Conservation (phyloP, 2,113 vertebrate species). For the Uropsilus gracilis region DNA sequence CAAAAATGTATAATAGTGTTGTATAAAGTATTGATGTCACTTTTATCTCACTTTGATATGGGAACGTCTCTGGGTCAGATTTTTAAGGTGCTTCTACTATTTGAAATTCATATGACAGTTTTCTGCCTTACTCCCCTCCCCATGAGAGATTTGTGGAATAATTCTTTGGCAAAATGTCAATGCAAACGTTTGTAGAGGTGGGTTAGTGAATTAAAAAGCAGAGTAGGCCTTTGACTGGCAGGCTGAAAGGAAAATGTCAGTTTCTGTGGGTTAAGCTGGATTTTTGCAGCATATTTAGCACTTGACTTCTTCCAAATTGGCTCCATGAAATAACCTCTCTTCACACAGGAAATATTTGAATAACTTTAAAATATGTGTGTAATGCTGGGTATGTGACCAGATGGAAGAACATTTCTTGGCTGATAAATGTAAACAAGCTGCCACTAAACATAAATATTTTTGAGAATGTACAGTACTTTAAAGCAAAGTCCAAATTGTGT, state of each 20-base stretch:
- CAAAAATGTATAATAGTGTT: neutral
- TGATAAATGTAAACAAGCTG: constrained; percentile 44
- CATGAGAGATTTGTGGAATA: neutral
- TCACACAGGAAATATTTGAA: constrained; percentile 79
- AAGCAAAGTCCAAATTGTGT: constrained; percentile 19
- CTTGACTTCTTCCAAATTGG: constrained; percentile 73
- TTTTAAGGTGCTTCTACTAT: neutral
- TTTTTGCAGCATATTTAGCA: constrained; percentile 68
- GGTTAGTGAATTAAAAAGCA: constrained; percentile 62
- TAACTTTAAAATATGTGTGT: constrained; percentile 77
- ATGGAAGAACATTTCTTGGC: constrained; percentile 71
- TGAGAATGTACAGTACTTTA: neutral
- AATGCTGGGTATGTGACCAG: constrained; percentile 70
- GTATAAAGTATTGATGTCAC: neutral
- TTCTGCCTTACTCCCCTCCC: neutral
- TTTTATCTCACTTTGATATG: neutral
- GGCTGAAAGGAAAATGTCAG: constrained; percentile 52
- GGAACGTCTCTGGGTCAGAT: neutral
- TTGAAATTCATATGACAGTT: neutral
- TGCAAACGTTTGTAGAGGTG: constrained; percentile 59
- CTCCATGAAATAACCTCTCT: constrained; percentile 77
- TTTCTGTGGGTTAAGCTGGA: constrained; percentile 45
- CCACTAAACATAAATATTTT: neutral
- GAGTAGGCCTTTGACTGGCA: constrained; percentile 70
- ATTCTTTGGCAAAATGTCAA: constrained; percentile 60